Evolutionary conservation across 1,140 invertebrate genomes (phyloP), one percentile per base, ranked within the genome.

Genomic region (Drosophila mojavensis): DNA sequence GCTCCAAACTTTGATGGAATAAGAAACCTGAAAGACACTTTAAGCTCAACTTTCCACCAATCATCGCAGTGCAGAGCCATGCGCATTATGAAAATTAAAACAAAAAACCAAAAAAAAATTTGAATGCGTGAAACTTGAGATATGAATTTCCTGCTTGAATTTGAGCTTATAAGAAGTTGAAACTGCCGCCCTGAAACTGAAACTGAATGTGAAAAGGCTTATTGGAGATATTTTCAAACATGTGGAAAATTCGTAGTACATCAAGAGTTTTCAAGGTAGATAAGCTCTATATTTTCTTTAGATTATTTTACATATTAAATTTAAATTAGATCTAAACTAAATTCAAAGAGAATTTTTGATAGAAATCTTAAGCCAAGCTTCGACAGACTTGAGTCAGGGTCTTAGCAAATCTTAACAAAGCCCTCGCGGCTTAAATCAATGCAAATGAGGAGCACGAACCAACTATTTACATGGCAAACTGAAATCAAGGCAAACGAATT

Each of bases 31-130:
- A 5, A 33, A 20, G 26, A 60, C 45, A 33, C 58, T 48, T 60
- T 48, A 60, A 47, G 43, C 43, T 48, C 43, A 60, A 60, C 58
- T 60, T 60, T 60, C 28, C 33, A 7, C 26, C 58, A 48, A 48
- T 20, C 17, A 33, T 59, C 10, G 43, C 10, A 24, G 20, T 2
- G 20, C 20, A 3, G 20, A 33, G 11, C 43, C 45, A 33, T 33
- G 33, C 28, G 26, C 9, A 17, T 48, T 48, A 60, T 48, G 58
- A 48, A 48, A 60, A 28, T 60, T 50, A 11, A n/a, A 50, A 20
- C 17, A 50, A 45, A 17, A 45, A 11, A 11, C 11, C 0, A 39
- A 30, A 30, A 30, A 30, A 30, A 30, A 30, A 5, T 5, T 4
- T 4, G 28, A 9, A 36, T 36, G 33, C 33, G 33, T 39, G 43